Evolutionary conservation across 2,797 vertebrate species (phyloP), one percentile per base, ranked within the genome.

Genomic region (Coregonus ussuriensis): DNA sequence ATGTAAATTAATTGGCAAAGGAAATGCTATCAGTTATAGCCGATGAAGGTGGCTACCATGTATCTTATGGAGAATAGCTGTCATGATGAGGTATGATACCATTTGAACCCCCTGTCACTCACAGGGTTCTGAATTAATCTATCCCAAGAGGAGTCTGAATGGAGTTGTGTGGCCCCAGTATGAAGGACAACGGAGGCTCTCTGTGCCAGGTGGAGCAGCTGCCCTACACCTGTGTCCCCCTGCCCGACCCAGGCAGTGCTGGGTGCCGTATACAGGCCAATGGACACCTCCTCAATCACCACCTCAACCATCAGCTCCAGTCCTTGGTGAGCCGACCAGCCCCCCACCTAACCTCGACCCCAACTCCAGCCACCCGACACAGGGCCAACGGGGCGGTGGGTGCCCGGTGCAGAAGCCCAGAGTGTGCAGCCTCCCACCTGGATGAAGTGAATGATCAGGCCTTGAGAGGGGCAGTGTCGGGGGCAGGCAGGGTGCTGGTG

Each of bases 401-500:
- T 1, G 85, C 77, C 52, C 63, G 81, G 74, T 88, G 85, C 80
- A 89, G 77, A 35, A 63, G n/a, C 21, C 75, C 18, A 0, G 91
- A 85, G 80, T 91, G 91, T 79, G 81, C 37, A 18, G 86, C 74
- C 72, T 86, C 89, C 37, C 70, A 77, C 0, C 75, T 83, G 37
- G 84, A 82, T 5, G 79, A 89, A 16, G 90, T 82, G 41, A 72
- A 73, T 0, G 68, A 82, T 1, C 52, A 65, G 79, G 77, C 75
- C 0, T 35, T 1, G 11, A 72, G 71, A 15, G 16, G 18, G 54
- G 54, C 54, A 35, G 72, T 54, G 53, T n/a, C 6, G 1, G 4
- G n/a, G 71, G 67, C 84, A 0, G 88, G 84, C 71, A 97, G 91
- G 90, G 93, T 94, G 29, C 16, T 98, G 86, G 95, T 99, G 82